Evolutionary conservation across 2,888 invertebrate species (phyloP).

Genomic region (Apantesis nais): DNA sequence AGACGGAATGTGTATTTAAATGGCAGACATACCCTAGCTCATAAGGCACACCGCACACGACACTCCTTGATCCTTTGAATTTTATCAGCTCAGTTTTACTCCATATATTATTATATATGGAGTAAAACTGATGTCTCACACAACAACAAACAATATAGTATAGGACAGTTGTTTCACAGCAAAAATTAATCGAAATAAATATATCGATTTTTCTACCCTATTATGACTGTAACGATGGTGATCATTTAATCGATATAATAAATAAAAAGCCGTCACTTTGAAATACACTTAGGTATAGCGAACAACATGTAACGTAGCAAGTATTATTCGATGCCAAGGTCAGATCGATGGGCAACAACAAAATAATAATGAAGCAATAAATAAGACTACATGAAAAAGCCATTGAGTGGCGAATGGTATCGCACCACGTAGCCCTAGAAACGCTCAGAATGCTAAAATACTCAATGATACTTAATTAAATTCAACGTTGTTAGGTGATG

Average conservation of each 20-base stretch:
- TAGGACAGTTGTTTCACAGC: too few species aligned
- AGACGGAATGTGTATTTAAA: too few species aligned
- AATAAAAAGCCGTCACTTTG: not conserved
- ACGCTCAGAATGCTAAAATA: slow-evolving; percentile 36
- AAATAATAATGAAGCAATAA: slow-evolving; percentile 31
- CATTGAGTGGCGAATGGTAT: slow-evolving; percentile 24
- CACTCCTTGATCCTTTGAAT: too few species aligned
- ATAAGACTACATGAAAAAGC: slow-evolving; percentile 19
- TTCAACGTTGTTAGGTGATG: slow-evolving; percentile 33
- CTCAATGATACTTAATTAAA: slow-evolving; percentile 39
- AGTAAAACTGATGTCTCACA: too few species aligned
- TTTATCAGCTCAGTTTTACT: too few species aligned
- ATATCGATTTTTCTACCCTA: not conserved
- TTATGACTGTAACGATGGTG: not conserved
- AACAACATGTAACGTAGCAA: not conserved
- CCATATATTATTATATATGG: too few species aligned
- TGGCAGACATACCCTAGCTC: too few species aligned
- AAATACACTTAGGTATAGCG: not conserved
- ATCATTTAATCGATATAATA: not conserved
- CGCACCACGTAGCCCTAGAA: slow-evolving; percentile 30
- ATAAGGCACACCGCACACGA: too few species aligned
- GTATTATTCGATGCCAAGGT: slow-evolving; percentile 31
- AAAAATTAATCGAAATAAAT: not conserved
- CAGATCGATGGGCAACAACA: slow-evolving; percentile 25
- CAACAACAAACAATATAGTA: too few species aligned